Percentiles rank a stretch among this genome's conserved stretches.
Conservation (phyloP, 2,888 invertebrate genomes). For the Orgyia antiqua region DNA sequence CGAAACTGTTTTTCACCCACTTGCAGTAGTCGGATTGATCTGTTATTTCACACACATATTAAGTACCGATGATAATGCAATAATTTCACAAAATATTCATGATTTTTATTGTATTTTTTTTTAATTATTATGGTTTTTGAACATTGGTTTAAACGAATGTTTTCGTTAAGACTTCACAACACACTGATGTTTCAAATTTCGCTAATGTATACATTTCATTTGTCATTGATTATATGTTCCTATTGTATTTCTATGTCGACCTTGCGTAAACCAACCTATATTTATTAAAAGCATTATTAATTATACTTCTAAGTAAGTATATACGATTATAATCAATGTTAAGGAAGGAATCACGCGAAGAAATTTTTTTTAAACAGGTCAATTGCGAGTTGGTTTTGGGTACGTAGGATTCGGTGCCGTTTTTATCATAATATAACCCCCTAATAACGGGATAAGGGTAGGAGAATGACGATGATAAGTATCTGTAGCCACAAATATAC, state of each 20-base stretch:
- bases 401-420: neutral
- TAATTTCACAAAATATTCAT: too few relatives aligned
- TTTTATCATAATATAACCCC: too few relatives aligned
- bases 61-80: too few relatives aligned
- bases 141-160: neutral
- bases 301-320: conserved; percentile 26
- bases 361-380: too few relatives aligned
- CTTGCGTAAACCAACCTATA: conserved; percentile 26
- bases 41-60: too few relatives aligned
- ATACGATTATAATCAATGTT: conserved; percentile 22
- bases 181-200: conserved; percentile 22
- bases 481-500: too few relatives aligned
- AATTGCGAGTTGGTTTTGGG: too few relatives aligned
- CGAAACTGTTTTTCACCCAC: too few relatives aligned
- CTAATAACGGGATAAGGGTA: too few relatives aligned
- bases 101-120: neutral
- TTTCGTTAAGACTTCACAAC: conserved; percentile 9
- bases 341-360: conserved; percentile 29
- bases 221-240: conserved; percentile 22
- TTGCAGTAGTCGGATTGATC: too few relatives aligned
- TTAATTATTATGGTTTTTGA: neutral
- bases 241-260: conserved; percentile 22
- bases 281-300: conserved; percentile 23
- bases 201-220: conserved; percentile 19
- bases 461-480: too few relatives aligned